Evolutionary conservation across 2,797 vertebrate species (phyloP).

Genomic region (Helostoma temminkii): DNA sequence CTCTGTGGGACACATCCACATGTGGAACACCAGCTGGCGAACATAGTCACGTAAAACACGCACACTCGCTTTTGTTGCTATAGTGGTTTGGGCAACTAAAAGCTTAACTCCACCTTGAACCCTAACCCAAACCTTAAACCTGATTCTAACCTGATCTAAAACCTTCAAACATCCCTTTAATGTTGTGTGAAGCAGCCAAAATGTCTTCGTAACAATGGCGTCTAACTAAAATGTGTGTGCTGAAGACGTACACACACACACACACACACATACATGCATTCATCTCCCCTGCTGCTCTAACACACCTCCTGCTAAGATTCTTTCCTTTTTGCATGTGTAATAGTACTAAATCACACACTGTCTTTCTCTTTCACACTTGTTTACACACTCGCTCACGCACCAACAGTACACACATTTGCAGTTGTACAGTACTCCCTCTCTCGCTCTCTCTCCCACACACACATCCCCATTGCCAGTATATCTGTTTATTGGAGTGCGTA

Average conservation of each 20-base stretch:
- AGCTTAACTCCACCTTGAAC: no score
- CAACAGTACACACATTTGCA: conserved; percentile 55
- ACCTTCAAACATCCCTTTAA: no score
- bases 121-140: no score
- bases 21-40: conserved; percentile 68
- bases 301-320: conserved; percentile 62
- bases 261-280: conserved; percentile 24
- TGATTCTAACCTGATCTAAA: no score
- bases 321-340: conserved; percentile 65
- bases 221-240: no score
- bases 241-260: conserved; percentile 16
- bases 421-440: conserved; percentile 53
- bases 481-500: conserved; percentile 56
- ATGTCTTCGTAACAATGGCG: not conserved
- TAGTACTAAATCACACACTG: conserved; percentile 49
- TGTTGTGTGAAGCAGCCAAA: not conserved
- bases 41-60: conserved; percentile 10
- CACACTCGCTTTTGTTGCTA: conserved; percentile 42
- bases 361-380: conserved; percentile 65
- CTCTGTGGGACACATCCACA: conserved; percentile 62
- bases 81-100: no score
- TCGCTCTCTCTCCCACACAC: conserved; percentile 40
- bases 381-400: conserved; percentile 65
- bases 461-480: conserved; percentile 48
- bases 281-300: conserved; percentile 54